Evolutionary conservation across 2,113 vertebrate species (phyloP).

Genomic region (Oenanthe melanoleuca): DNA sequence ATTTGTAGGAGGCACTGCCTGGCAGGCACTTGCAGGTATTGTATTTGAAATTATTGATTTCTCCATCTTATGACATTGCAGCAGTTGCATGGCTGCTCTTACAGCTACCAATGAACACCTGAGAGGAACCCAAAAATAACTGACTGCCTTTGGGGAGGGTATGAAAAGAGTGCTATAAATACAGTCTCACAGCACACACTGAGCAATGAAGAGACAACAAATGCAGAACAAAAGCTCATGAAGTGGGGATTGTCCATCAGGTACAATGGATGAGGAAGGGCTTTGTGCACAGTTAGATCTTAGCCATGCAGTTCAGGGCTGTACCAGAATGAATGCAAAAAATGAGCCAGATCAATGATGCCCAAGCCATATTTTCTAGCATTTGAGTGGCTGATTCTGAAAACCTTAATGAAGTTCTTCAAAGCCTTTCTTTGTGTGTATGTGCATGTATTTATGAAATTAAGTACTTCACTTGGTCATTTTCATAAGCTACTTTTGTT

Average conservation of each 20-base stretch:
- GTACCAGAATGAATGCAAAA: not conserved
- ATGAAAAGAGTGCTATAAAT: not conserved
- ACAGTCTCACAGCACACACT: not conserved
- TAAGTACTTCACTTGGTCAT: not conserved
- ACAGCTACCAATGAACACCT: not conserved
- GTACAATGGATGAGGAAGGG: rapidly evolving
- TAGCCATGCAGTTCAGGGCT: not conserved
- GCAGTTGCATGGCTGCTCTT: not conserved
- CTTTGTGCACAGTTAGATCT: not conserved
- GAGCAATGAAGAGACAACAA: not conserved
- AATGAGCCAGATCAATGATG: not conserved
- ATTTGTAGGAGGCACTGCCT: not conserved
- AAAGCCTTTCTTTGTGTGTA: not conserved
- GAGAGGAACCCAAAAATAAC: not conserved
- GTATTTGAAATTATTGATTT: too few relatives aligned
- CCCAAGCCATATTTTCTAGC: not conserved
- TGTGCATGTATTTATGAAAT: not conserved
- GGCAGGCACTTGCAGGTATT: not conserved
- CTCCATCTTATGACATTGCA: not conserved
- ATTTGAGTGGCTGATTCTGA: not conserved
- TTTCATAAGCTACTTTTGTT: conserved; percentile 1
- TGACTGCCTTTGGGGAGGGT: not conserved
- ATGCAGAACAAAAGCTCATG: not conserved
- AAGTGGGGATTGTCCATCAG: not conserved
- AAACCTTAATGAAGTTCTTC: not conserved